These are phyloP conservation scores for Damaliscus lunatus DNA, from an alignment of 2,113 vertebrate species.

Conservation along the genomic window DNA sequence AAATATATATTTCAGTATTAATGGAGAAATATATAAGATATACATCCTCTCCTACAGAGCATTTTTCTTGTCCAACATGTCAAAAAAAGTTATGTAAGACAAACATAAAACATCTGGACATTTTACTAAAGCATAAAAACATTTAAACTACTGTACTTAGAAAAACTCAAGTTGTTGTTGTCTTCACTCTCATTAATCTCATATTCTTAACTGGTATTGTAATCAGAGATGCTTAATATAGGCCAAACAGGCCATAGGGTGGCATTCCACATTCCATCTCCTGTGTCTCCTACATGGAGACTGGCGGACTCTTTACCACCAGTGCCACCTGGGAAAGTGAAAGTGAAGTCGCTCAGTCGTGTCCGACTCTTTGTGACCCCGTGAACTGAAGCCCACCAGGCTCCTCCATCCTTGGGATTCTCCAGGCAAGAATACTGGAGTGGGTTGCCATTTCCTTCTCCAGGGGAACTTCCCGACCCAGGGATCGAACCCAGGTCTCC, in stretches of 20 bases:
- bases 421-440: no score
- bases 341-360: no score
- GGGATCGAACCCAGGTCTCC: no score
- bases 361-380: no score
- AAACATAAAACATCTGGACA: background rate
- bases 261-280: background rate
- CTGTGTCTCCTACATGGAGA: background rate
- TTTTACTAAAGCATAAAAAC: background rate
- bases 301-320: fast-evolving
- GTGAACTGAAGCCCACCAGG: no score
- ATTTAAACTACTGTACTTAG: background rate
- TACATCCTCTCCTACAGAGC: background rate
- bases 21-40: background rate
- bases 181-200: background rate
- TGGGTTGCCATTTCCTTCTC: no score
- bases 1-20: background rate
- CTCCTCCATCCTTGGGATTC: no score
- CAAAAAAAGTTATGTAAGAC: background rate
- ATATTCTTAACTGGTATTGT: background rate
- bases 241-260: background rate
- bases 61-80: background rate
- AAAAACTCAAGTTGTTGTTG: background rate
- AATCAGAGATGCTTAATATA: background rate
- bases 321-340: background rate
- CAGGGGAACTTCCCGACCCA: no score